These are phyloP conservation scores for Nasonovia ribisnigri DNA, from an alignment of 2,888 invertebrate species.

Conservation along the genomic window DNA sequence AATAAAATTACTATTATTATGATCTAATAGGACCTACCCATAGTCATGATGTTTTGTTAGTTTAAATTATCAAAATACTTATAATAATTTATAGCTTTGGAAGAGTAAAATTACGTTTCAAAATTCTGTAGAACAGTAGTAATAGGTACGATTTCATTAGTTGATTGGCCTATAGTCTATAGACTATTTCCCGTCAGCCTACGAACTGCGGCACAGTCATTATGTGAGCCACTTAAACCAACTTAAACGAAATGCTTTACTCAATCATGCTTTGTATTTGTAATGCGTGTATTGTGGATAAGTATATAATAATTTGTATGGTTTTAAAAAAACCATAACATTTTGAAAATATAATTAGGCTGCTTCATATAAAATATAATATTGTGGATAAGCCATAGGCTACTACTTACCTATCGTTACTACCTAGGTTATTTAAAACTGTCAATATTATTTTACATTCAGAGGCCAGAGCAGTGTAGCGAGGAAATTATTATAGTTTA, in stretches of 20 bases:
- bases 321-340: neutral
- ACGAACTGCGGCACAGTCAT: neutral
- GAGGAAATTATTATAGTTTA: neutral
- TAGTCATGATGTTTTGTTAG: neutral
- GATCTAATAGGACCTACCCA: neutral
- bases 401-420: neutral
- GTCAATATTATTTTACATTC: conserved; percentile 1
- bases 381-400: neutral
- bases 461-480: neutral
- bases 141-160: neutral
- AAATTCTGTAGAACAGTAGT: neutral
- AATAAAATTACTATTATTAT: neutral
- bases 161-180: neutral
- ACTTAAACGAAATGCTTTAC: neutral
- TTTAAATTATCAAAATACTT: neutral
- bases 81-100: neutral
- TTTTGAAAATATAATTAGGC: neutral
- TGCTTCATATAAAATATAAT: neutral
- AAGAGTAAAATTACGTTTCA: neutral
- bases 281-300: neutral
- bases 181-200: neutral
- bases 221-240: neutral
- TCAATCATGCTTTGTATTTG: neutral
- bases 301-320: neutral
- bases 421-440: neutral